Conservation (phyloP, 1,140 invertebrate species). For the Danaus melanippus region DNA sequence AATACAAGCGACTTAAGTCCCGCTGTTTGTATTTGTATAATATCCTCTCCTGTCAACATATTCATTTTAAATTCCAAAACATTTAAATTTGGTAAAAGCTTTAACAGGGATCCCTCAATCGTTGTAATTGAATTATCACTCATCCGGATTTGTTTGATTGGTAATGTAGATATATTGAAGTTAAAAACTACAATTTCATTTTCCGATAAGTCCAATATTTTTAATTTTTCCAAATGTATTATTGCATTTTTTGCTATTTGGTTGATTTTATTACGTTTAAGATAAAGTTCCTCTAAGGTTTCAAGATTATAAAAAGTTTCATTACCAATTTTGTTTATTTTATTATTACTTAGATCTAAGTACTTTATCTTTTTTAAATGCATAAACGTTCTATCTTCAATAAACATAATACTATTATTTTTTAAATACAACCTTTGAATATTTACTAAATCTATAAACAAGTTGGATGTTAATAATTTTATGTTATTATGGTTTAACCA, state of each 20-base stretch:
- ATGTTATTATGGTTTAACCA: conserved; percentile 89
- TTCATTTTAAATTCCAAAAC: conserved; percentile 77
- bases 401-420: conserved; percentile 85
- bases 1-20: conserved; percentile 77
- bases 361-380: conserved; percentile 83
- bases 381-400: conserved; percentile 85
- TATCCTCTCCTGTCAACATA: conserved; percentile 66
- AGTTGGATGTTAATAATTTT: conserved; percentile 77
- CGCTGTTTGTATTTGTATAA: conserved; percentile 56
- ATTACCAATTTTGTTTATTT: conserved; percentile 76
- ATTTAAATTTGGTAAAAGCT: conserved; percentile 73
- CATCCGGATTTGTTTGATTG: conserved; percentile 74
- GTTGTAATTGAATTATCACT: conserved; percentile 73
- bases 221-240: conserved; percentile 74
- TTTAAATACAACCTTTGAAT: conserved; percentile 86
- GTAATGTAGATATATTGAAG: conserved; percentile 75
- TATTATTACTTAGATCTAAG: conserved; percentile 85
- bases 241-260: conserved; percentile 76
- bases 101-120: conserved; percentile 74
- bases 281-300: conserved; percentile 78
- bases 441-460: conserved; percentile 82
- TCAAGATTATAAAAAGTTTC: conserved; percentile 77
- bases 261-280: conserved; percentile 77
- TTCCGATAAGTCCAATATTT: conserved; percentile 77
- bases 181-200: conserved; percentile 76